These are phyloP conservation scores for Lasioglossum pauxillum DNA, from an alignment of 2,888 invertebrate genomes.

Conservation along the genomic window DNA sequence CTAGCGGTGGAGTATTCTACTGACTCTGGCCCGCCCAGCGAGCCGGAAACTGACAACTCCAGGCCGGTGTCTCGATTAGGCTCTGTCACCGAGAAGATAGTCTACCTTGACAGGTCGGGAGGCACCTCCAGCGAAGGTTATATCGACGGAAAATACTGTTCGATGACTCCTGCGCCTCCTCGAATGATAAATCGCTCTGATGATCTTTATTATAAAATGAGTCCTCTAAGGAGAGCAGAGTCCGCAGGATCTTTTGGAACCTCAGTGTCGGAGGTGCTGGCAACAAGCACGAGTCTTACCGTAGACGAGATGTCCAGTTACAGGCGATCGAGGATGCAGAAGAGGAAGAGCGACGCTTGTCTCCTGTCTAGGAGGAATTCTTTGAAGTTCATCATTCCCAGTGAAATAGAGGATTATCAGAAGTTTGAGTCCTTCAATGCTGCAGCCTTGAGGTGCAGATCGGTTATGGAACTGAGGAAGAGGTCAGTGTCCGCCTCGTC, in stretches of 20 bases:
- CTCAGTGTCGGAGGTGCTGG: constrained; percentile 31
- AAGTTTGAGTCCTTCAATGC: constrained; percentile 31
- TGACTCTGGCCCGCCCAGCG: constrained; percentile 80
- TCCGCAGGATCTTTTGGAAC: constrained; percentile 45
- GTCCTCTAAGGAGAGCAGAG: constrained; percentile 51
- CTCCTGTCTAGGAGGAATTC: constrained; percentile 72
- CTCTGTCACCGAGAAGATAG: constrained; percentile 76
- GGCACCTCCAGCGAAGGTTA: constrained; percentile 76
- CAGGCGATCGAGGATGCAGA: constrained; percentile 30
- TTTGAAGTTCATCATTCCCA: constrained; percentile 66
- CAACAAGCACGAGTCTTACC: constrained; percentile 19
- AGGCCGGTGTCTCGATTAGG: constrained; percentile 79
- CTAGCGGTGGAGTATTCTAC: constrained; percentile 80
- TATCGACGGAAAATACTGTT: constrained; percentile 64
- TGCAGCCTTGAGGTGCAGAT: constrained; percentile 74
- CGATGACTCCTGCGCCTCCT: constrained; percentile 65
- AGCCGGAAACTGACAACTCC: constrained; percentile 80
- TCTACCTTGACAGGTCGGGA: constrained; percentile 76
- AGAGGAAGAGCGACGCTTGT: constrained; percentile 76
- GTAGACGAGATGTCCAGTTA: constrained; percentile 40
- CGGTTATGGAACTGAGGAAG: constrained; percentile 77
- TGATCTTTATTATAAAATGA: constrained; percentile 51
- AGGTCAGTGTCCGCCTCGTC: constrained; percentile 42
- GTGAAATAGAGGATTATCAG: constrained; percentile 46
- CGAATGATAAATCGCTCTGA: constrained; percentile 45